Percentiles rank a stretch among this genome's conserved stretches.
These are phyloP conservation scores for Notodonta dromedarius DNA, from an alignment of 2,888 invertebrate species.

Conservation along the genomic window DNA sequence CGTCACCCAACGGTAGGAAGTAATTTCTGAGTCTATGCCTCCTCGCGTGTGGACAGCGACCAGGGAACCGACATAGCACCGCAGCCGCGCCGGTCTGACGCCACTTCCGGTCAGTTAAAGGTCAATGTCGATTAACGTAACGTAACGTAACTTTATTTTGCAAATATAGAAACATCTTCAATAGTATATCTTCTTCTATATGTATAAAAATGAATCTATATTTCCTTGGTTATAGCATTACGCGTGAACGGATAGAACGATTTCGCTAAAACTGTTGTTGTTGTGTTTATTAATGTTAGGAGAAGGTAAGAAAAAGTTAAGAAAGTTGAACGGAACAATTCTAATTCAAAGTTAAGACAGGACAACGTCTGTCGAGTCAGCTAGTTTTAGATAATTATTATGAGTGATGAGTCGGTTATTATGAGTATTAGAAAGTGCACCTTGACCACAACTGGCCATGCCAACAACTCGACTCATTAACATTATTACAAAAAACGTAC, in stretches of 20 bases:
- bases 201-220: too few species aligned
- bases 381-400: too few species aligned
- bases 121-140: constrained; percentile 20
- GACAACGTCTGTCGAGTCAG: too few species aligned
- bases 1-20: constrained; percentile 9
- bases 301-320: too few species aligned
- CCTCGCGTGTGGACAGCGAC: constrained; percentile 15
- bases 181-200: too few species aligned
- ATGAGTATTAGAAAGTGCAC: not conserved
- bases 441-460: not conserved
- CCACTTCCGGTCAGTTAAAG: constrained; percentile 34
- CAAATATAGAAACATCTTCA: not conserved
- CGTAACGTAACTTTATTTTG: not conserved
- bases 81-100: constrained; percentile 27
- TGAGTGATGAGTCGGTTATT: too few species aligned
- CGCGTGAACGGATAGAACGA: too few species aligned
- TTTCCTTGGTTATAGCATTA: too few species aligned
- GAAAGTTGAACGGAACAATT: too few species aligned
- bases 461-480: not conserved
- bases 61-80: constrained; percentile 18
- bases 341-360: too few species aligned
- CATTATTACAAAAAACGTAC: constrained; percentile 2
- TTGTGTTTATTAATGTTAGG: too few species aligned
- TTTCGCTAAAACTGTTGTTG: too few species aligned
- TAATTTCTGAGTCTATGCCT: constrained; percentile 13